These are phyloP conservation scores for Chauna torquata DNA, from an alignment of 2,113 vertebrate genomes.

Conservation along the genomic window DNA sequence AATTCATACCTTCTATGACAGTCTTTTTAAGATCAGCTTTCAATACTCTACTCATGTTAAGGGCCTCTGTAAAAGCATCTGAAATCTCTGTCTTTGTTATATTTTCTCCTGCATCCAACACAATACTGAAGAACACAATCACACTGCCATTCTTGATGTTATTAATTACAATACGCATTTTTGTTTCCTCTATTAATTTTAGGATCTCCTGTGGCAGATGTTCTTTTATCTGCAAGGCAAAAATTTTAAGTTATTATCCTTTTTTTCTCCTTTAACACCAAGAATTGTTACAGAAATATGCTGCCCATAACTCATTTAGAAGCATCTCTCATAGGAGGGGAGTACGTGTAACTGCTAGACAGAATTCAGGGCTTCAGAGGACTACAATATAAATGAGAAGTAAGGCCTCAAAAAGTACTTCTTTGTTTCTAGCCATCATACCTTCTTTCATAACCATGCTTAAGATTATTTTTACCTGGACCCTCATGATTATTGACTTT, in stretches of 20 bases:
- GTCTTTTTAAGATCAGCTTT: background rate
- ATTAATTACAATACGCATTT: background rate
- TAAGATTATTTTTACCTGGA: background rate
- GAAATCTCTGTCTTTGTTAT: background rate
- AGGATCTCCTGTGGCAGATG: background rate
- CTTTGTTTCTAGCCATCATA: background rate
- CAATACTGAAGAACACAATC: background rate
- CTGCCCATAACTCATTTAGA: background rate
- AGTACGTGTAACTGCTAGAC: background rate
- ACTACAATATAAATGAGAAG: background rate
- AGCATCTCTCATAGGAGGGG: background rate
- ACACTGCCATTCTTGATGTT: slow-evolving; percentile 11
- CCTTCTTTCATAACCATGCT: background rate
- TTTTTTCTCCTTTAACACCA: background rate
- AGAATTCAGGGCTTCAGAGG: background rate
- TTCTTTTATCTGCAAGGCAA: background rate
- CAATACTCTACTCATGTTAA: slow-evolving; percentile 15
- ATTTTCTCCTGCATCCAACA: background rate
- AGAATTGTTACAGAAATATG: background rate
- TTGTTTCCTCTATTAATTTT: background rate
- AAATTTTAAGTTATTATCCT: background rate
- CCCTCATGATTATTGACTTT: background rate
- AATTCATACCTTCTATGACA: slow-evolving; percentile 23
- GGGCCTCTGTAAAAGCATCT: background rate
- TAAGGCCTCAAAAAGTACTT: background rate